Conservation (phyloP, 2,888 invertebrate genomes). For the Lordiphosa fenestrarum region DNA sequence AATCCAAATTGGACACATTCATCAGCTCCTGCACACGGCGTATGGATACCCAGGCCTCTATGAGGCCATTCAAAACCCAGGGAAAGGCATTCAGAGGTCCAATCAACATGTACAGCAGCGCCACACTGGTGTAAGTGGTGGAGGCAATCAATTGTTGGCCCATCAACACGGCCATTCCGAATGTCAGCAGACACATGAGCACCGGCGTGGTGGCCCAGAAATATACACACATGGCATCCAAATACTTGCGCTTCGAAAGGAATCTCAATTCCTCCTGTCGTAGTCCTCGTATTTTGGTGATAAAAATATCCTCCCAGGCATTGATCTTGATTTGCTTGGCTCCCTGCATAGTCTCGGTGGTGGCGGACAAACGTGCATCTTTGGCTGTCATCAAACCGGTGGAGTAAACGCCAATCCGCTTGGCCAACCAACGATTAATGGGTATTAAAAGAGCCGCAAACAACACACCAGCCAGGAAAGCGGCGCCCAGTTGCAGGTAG, state of each 20-base stretch:
- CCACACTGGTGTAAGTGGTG: conserved; percentile 96
- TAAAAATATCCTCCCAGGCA: conserved; percentile 96
- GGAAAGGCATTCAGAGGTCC: conserved; percentile 98
- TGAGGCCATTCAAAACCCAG: conserved; percentile 97
- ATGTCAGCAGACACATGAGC: conserved; percentile 90
- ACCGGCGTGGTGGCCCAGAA: conserved; percentile 99
- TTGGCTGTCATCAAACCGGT: conserved; percentile 94
- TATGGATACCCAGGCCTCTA: conserved; percentile 97
- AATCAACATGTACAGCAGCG: conserved; percentile 97
- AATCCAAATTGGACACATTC: conserved; percentile 82
- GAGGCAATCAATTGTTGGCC: conserved; percentile 90
- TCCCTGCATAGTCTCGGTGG: conserved; percentile 92
- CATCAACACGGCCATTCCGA: conserved; percentile 88
- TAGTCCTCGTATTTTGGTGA: conserved; percentile 84
- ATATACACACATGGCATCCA: conserved; percentile 98
- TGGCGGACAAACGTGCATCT: conserved; percentile 92
- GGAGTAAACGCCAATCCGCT: conserved; percentile 92
- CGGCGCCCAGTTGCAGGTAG: conserved; percentile 92
- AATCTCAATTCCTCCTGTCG: conserved; percentile 88
- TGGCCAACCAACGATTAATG: conserved; percentile 93
- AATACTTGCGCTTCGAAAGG: conserved; percentile 92
- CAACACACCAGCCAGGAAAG: conserved; percentile 93
- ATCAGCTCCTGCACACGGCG: conserved; percentile 91
- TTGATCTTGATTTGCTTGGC: conserved; percentile 95
- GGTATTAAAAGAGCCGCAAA: conserved; percentile 95